Conservation (phyloP, 2,888 invertebrate species). For the Suillia variegata region DNA sequence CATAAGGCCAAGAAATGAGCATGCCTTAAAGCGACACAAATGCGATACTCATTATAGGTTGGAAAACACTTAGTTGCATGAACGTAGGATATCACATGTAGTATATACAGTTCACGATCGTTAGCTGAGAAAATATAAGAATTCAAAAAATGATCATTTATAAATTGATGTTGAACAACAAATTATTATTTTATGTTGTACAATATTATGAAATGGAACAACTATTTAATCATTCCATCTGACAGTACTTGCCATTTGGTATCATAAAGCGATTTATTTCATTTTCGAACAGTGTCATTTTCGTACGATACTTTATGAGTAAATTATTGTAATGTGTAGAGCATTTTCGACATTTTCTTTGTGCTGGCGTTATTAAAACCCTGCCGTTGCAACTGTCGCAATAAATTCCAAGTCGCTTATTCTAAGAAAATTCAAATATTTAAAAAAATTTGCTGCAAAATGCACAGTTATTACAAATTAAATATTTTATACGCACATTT, state of each 20-base stretch:
- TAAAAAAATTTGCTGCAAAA: background rate
- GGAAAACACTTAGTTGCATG: constrained; percentile 30
- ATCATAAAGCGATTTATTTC: constrained; percentile 19
- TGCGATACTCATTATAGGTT: constrained; percentile 31
- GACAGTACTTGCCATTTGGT: too few relatives aligned
- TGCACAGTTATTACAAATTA: background rate
- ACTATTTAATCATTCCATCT: too few relatives aligned
- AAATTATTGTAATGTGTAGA: constrained; percentile 24
- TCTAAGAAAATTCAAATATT: constrained; percentile 22
- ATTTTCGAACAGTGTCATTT: constrained; percentile 24
- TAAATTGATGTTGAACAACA: too few relatives aligned
- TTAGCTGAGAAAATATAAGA: background rate
- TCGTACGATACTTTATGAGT: constrained; percentile 25
- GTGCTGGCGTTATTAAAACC: constrained; percentile 29
- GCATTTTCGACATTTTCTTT: constrained; percentile 29
- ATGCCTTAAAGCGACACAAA: constrained; percentile 31
- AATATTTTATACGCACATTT: constrained; percentile 26
- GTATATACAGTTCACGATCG: constrained; percentile 30
- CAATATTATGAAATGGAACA: too few relatives aligned
- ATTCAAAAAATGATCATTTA: background rate
- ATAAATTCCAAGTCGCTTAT: constrained; percentile 26
- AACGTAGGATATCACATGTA: constrained; percentile 33
- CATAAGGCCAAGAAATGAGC: constrained; percentile 36
- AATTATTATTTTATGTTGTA: background rate
- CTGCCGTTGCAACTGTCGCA: constrained; percentile 27